Evolutionary conservation across 2,113 vertebrate genomes (phyloP).

Genomic region (Murina feae): DNA sequence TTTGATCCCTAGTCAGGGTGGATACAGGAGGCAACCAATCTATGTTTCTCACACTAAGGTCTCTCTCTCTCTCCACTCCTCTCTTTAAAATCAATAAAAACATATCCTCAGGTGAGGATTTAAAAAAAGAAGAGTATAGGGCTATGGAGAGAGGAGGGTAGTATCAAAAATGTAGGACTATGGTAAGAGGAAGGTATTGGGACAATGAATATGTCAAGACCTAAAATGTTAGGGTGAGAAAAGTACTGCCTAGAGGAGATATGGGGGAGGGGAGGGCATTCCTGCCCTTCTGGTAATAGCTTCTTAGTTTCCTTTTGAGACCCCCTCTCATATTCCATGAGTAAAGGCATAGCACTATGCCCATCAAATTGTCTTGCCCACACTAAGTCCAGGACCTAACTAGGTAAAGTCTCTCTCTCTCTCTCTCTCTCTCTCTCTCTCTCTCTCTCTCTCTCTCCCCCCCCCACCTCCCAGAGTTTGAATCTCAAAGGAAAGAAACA

Average conservation of each 20-base stretch:
- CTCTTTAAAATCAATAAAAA: too few species aligned
- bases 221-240: neutral
- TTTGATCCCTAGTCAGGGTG: neutral
- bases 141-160: neutral
- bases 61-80: neutral
- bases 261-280: too few species aligned
- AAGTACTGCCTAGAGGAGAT: neutral
- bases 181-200: neutral
- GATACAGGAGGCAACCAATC: neutral
- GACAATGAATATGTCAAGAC: neutral
- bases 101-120: too few species aligned
- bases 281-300: neutral
- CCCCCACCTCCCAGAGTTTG: neutral
- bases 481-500: neutral
- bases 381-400: neutral
- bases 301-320: neutral
- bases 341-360: neutral
- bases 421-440: too few species aligned
- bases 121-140: neutral
- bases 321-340: neutral
- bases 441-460: neutral
- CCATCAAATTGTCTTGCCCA: neutral
- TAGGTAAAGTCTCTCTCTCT: neutral
- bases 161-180: neutral
- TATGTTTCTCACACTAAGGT: neutral